Percentiles rank a stretch among this genome's conserved stretches.
Evolutionary conservation across 2,797 vertebrate genomes (phyloP).

Genomic region (Mallotus villosus): DNA sequence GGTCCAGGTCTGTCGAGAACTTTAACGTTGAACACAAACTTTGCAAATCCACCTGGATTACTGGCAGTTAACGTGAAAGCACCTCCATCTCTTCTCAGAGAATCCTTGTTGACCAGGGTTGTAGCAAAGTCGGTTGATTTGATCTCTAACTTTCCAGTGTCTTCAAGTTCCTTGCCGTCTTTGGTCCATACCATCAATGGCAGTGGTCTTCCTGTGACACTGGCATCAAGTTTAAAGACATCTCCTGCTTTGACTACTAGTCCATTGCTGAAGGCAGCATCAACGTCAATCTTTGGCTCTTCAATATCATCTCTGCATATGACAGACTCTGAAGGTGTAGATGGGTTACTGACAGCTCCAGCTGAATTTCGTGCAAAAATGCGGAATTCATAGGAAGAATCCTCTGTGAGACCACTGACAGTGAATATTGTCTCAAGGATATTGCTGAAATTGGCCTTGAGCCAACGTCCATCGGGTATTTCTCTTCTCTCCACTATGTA

Average conservation of each 20-base stretch:
- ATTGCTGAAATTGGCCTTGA: conserved; percentile 98
- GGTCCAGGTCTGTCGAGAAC: conserved; percentile 97
- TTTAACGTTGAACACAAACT: conserved; percentile 93
- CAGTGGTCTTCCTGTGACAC: conserved; percentile 87
- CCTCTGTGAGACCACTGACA: conserved; percentile 94
- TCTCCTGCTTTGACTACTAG: conserved; percentile 94
- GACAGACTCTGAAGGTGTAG: conserved; percentile 89
- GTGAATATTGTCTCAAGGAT: conserved; percentile 94
- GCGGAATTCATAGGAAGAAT: conserved; percentile 95
- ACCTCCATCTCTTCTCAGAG: conserved; percentile 88
- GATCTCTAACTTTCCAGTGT: conserved; percentile 91
- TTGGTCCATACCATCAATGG: conserved; percentile 95
- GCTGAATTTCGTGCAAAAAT: conserved; percentile 95
- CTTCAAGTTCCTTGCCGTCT: conserved; percentile 93
- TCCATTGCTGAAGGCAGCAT: conserved; percentile 86
- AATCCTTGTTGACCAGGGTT: conserved; percentile 88
- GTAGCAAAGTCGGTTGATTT: conserved; percentile 93
- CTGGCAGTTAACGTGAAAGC: conserved; percentile 89
- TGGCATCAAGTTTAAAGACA: conserved; percentile 91
- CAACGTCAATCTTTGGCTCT: conserved; percentile 90
- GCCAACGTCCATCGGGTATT: conserved; percentile 93
- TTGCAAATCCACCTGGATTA: conserved; percentile 97
- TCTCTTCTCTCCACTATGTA: conserved; percentile 96
- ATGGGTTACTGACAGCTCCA: conserved; percentile 90
- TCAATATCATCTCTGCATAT: conserved; percentile 95